A percentile compares a stretch with the other conserved stretches of the same genome.
These are phyloP conservation scores for Alfaro cultratus DNA, from an alignment of 2,797 vertebrate genomes.

Conservation along the genomic window DNA sequence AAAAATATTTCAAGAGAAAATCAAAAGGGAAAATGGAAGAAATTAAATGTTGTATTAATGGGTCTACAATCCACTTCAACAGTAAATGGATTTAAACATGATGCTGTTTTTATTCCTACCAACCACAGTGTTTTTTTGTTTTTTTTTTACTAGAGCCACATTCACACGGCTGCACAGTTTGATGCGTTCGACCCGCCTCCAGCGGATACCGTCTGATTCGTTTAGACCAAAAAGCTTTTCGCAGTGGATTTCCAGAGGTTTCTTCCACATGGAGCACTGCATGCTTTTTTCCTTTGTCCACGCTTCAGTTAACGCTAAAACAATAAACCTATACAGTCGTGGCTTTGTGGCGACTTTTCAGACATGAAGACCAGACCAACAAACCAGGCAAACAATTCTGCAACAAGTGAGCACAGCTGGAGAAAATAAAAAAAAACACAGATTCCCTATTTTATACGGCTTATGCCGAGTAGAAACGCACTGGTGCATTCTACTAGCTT, in stretches of 20 bases:
- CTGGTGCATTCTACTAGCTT: not conserved
- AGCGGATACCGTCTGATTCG: not conserved
- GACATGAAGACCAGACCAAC: slow-evolving; percentile 19
- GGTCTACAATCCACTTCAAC: not conserved
- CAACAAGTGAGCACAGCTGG: slow-evolving; percentile 17
- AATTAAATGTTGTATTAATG: not conserved
- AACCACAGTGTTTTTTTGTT: not conserved
- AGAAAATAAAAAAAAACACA: slow-evolving; percentile 14
- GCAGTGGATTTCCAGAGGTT: slow-evolving; percentile 10
- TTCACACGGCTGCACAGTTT: not conserved
- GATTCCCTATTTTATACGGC: not conserved
- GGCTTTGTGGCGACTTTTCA: slow-evolving; percentile 28
- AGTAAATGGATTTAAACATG: not conserved
- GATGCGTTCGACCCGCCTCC: not conserved
- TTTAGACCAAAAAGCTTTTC: not conserved
- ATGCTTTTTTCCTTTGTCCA: slow-evolving; percentile 14
- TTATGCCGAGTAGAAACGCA: not conserved
- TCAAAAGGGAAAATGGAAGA: not conserved
- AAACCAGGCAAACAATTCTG: slow-evolving; percentile 19
- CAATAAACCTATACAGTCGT: slow-evolving; percentile 22
- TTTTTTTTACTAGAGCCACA: not conserved
- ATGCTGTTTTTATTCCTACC: not conserved
- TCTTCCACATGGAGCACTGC: not conserved
- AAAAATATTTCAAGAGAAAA: not conserved
- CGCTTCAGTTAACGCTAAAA: slow-evolving; percentile 32